phyloP scores from a whole-genome alignment of 2,888 invertebrate species.

The Tryphoninae sp. region DNA sequence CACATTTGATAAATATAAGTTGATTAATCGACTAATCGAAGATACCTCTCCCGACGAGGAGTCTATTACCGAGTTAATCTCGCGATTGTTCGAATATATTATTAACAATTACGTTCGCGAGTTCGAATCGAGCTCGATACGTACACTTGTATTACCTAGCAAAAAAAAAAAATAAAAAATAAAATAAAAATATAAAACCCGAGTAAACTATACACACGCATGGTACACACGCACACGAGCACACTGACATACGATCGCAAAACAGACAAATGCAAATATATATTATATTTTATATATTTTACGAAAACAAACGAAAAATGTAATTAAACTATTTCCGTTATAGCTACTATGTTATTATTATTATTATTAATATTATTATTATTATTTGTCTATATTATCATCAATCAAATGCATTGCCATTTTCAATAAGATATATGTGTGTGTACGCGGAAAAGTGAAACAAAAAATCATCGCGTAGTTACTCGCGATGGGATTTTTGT shows the following conservation, averaged over 20 bases:
- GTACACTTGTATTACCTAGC: too few relatives aligned
- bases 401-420: constrained; percentile 61
- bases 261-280: constrained; percentile 18
- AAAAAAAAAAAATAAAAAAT: constrained; percentile 39
- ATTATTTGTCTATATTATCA: constrained; percentile 47
- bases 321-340: constrained; percentile 53
- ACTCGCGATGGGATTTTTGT: background rate
- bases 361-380: constrained; percentile 26
- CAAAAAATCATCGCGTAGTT: constrained; percentile 6
- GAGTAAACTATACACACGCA: constrained; percentile 70
- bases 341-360: constrained; percentile 54
- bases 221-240: constrained; percentile 51
- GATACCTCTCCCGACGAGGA: constrained; percentile 55
- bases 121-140: constrained; percentile 33
- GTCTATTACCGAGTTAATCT: constrained; percentile 37
- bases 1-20: constrained; percentile 53
- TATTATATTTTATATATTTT: background rate
- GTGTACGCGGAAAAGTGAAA: constrained; percentile 40
- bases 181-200: constrained; percentile 57
- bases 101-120: background rate
- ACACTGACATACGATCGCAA: background rate
- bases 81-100: constrained; percentile 56
- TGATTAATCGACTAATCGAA: constrained; percentile 68
- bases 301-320: constrained; percentile 24
- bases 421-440: constrained; percentile 34